Evolutionary conservation across 2,888 invertebrate species (phyloP), one percentile per base, ranked within the genome.

Genomic region (Cataglyphis livida): DNA sequence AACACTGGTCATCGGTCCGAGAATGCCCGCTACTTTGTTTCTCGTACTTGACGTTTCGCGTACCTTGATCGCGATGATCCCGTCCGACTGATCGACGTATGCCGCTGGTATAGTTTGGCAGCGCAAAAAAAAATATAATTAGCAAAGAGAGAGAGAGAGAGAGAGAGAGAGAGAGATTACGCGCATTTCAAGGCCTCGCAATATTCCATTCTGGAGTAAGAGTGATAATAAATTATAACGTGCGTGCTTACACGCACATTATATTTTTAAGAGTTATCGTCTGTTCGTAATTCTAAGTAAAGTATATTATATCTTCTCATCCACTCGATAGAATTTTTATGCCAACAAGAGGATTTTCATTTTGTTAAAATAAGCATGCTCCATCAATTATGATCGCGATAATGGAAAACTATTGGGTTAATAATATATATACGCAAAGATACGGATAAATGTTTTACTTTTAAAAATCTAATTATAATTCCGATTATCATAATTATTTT

Each of bases 1-100:
- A 87, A 87, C 84, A 86, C 87, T 90, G 92, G 89, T 90, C 90
- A 91, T 87, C 91, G 88, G 87, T 85, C 83, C 88, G 85, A 88
- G 89, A 88, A 91, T 88, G 87, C 85, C 83, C 75, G 82, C 83
- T 85, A 87, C 89, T 84, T 86, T 86, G 83, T 91, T 82, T 84
- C n/a, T 51, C 84, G n/a, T n/a, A n/a, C n/a, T n/a, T n/a, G n/a
- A n/a, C n/a, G n/a, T n/a, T n/a, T n/a, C 66, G 81, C 38, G 48
- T 32, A 32, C 12, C 6, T 48, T 28, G 44, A 73, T 68, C 84
- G 15, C 70, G 59, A 81, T 76, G 54, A 71, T 71, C 71, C 81
- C 73, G 64, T 84, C 51, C 59, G 59, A 41, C n/a, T 38, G 65
- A 84, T 74, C 28, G 61, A 38, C 32, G n/a, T 62, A 21, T 15